phyloP scores from a whole-genome alignment of 2,888 invertebrate genomes.

The Drosophila atroscutellata region DNA sequence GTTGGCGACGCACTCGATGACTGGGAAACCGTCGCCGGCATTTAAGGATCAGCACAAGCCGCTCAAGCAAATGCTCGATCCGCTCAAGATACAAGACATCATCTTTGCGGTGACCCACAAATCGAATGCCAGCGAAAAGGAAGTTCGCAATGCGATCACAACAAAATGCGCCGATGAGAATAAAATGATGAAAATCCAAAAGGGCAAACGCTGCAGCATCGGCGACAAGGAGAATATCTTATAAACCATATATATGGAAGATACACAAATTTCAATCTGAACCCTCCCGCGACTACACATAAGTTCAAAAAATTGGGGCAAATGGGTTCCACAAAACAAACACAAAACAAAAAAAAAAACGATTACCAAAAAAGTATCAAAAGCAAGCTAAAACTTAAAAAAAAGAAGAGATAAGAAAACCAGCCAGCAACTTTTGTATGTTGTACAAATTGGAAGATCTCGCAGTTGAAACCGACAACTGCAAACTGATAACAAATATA shows the following conservation, averaged over 20 bases:
- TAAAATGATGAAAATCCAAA: constrained; percentile 86
- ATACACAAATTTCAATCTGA: background rate
- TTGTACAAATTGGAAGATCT: constrained; percentile 37
- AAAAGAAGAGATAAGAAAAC: background rate
- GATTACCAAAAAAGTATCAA: constrained; percentile 4
- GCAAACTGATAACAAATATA: constrained; percentile 8
- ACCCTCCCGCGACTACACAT: too few relatives aligned
- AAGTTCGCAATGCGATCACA: constrained; percentile 87
- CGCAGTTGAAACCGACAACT: constrained; percentile 15
- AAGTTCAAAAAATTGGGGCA: background rate
- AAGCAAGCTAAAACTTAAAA: constrained; percentile 1
- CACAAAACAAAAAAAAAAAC: constrained; percentile 16
- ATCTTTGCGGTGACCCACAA: constrained; percentile 86
- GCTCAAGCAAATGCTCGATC: constrained; percentile 85
- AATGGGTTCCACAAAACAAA: background rate
- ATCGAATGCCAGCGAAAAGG: constrained; percentile 86
- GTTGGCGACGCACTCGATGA: constrained; percentile 87
- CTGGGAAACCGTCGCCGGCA: constrained; percentile 87
- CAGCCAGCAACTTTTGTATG: constrained; percentile 13
- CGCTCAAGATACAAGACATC: constrained; percentile 86
- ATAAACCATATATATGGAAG: background rate
- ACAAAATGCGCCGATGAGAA: constrained; percentile 89
- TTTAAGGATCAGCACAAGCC: constrained; percentile 83
- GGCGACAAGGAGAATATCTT: constrained; percentile 71
- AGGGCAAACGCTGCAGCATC: constrained; percentile 66